Percentiles rank a stretch among this genome's conserved stretches.
Conservation (phyloP, 2,888 invertebrate genomes). For the Orthosia gothica region DNA sequence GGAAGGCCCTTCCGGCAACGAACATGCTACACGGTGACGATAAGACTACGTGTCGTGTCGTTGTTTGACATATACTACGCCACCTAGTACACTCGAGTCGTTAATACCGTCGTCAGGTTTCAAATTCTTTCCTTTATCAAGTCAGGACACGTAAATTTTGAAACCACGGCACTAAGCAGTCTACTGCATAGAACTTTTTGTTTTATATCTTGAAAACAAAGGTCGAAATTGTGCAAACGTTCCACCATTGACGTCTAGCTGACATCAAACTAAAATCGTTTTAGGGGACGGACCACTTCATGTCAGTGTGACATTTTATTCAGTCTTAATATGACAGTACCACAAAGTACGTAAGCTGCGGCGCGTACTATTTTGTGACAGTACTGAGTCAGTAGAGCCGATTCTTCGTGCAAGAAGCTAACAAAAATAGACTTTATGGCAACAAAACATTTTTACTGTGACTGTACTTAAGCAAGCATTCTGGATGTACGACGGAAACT, state of each 20-base stretch:
- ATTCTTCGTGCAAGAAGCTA: too few relatives aligned
- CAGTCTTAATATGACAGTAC: too few relatives aligned
- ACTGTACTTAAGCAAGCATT: conserved; percentile 16
- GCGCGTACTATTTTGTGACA: too few relatives aligned
- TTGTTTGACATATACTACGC: conserved; percentile 31
- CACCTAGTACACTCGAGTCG: neutral
- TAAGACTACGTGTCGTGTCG: conserved; percentile 68
- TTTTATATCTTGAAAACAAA: neutral
- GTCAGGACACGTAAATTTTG: neutral
- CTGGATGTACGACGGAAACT: conserved; percentile 25
- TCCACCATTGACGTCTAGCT: neutral
- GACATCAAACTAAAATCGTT: neutral
- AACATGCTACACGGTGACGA: conserved; percentile 69
- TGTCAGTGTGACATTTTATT: too few relatives aligned
- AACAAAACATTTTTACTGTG: neutral
- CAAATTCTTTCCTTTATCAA: neutral
- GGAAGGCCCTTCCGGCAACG: conserved; percentile 80
- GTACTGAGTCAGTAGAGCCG: too few relatives aligned
- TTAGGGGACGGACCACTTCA: neutral
- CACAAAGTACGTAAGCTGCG: too few relatives aligned
- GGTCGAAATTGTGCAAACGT: neutral
- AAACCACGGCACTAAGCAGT: neutral
- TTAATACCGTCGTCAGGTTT: neutral
- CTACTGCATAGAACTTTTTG: neutral
- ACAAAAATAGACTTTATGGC: too few relatives aligned